Percentiles rank a stretch among this genome's conserved stretches.
phyloP scores from a whole-genome alignment of 2,797 vertebrate genomes.

The Allobates femoralis region DNA sequence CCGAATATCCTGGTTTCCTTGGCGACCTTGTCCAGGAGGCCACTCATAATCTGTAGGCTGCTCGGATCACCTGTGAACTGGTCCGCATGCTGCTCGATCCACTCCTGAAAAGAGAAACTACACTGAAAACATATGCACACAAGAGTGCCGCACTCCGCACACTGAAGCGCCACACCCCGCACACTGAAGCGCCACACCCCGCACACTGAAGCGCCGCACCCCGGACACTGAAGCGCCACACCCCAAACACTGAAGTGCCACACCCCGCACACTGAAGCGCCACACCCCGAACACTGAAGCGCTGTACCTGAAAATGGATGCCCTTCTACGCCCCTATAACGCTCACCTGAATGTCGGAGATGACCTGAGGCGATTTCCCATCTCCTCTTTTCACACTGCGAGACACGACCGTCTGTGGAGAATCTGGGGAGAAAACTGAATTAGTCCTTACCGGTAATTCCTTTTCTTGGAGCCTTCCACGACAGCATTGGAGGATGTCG shows the following conservation, averaged over 20 bases:
- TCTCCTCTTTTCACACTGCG: constrained; percentile 43
- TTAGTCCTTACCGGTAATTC: too few species aligned
- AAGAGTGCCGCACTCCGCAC: too few species aligned
- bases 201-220: too few species aligned
- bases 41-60: constrained; percentile 71
- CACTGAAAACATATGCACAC: not conserved
- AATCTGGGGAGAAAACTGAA: constrained; percentile 53
- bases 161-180: too few species aligned
- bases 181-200: too few species aligned
- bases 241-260: too few species aligned
- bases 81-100: not conserved
- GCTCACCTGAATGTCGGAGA: constrained; percentile 63
- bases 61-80: not conserved
- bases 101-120: constrained; percentile 55
- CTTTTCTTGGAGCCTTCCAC: too few species aligned
- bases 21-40: constrained; percentile 81
- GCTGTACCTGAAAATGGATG: too few species aligned
- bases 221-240: too few species aligned
- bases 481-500: too few species aligned
- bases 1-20: constrained; percentile 84
- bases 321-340: not conserved
- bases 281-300: too few species aligned
- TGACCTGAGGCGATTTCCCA: not conserved
- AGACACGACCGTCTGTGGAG: constrained; percentile 54
- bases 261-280: too few species aligned